Percentiles rank a stretch among this genome's conserved stretches.
Conservation (phyloP, 2,888 invertebrate genomes). For the Camponotus fellah region DNA sequence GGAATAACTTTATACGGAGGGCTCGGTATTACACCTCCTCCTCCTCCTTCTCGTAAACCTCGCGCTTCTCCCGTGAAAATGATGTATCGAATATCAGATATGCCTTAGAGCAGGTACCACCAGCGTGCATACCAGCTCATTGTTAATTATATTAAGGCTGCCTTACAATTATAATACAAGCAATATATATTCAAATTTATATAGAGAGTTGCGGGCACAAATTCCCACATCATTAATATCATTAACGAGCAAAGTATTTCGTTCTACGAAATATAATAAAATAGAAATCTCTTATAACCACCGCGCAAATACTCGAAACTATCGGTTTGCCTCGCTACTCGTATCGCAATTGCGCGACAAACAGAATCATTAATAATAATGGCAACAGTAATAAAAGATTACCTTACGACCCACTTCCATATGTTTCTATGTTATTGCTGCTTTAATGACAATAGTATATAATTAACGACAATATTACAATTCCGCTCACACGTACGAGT, state of each 20-base stretch:
- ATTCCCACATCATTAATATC: constrained; percentile 12
- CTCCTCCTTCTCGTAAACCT: constrained; percentile 35
- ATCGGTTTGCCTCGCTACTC: neutral
- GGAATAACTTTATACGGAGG: constrained; percentile 78
- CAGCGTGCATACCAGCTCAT: neutral
- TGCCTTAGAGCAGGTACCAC: constrained; percentile 48
- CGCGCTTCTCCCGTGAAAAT: constrained; percentile 60
- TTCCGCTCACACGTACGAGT: constrained; percentile 26
- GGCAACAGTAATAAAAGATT: constrained; percentile 54
- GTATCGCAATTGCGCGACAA: constrained; percentile 45
- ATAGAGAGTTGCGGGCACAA: neutral
- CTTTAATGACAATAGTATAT: constrained; percentile 51
- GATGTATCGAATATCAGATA: constrained; percentile 65
- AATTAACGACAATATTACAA: constrained; percentile 56
- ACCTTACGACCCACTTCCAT: constrained; percentile 53
- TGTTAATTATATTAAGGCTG: neutral
- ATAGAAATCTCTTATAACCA: constrained; percentile 8
- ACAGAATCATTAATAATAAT: constrained; percentile 55
- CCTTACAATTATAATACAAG: neutral
- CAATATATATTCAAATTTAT: neutral
- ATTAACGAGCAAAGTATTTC: neutral
- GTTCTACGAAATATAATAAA: constrained; percentile 10
- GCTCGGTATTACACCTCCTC: constrained; percentile 55
- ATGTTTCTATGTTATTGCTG: constrained; percentile 47
- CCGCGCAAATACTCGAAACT: neutral